phyloP scores from a whole-genome alignment of 2,113 vertebrate genomes.

The Elgaria multicarinata region DNA sequence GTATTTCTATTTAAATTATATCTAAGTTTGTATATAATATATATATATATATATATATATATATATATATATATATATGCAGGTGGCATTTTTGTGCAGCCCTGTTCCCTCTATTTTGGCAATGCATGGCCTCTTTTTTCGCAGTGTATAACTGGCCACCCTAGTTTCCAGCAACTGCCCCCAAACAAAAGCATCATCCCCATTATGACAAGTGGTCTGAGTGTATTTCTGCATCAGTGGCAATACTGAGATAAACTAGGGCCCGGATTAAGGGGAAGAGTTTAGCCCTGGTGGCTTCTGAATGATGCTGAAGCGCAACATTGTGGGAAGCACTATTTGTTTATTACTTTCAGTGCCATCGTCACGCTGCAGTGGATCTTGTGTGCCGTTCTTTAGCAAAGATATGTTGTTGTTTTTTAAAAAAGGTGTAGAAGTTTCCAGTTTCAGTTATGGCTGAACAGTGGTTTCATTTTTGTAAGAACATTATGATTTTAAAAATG shows the following conservation, averaged over 20 bases:
- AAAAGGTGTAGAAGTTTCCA: background rate
- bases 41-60: too few relatives aligned
- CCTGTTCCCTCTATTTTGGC: too few relatives aligned
- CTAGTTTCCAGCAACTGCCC: background rate
- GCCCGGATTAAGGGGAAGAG: background rate
- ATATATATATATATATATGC: too few relatives aligned
- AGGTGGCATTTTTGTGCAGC: too few relatives aligned
- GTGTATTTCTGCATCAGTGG: background rate
- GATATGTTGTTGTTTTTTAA: background rate
- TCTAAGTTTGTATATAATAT: too few relatives aligned
- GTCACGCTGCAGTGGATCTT: background rate
- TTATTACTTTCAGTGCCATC: background rate
- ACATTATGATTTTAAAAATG: background rate
- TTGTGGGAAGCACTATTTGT: background rate
- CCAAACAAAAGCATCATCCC: background rate
- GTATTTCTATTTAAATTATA: too few relatives aligned
- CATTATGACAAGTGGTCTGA: too few relatives aligned
- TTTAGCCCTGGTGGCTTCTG: background rate
- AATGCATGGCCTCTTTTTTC: background rate
- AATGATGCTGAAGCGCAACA: background rate
- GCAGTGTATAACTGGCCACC: too few relatives aligned
- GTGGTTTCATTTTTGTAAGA: conserved; percentile 11
- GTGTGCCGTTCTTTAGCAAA: background rate
- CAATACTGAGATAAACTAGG: background rate
- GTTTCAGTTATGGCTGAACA: conserved; percentile 11